Evolutionary conservation across 2,797 vertebrate species (phyloP).

Genomic region (Scyliorhinus canicula): DNA sequence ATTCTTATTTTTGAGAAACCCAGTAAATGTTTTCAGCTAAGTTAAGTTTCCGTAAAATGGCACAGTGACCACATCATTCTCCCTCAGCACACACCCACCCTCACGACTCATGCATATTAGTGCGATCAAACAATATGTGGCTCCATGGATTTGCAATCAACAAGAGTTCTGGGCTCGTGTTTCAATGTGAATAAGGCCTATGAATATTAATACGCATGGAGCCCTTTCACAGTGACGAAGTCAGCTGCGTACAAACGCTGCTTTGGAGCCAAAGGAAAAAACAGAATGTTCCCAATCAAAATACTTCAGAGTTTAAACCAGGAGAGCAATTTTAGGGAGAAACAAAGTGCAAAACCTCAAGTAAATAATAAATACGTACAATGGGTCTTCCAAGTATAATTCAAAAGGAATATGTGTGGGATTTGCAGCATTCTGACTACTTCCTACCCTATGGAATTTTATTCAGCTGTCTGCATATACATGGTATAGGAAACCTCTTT

Average conservation of each 20-base stretch:
- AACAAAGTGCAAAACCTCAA: not conserved
- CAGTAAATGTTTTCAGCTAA: not conserved
- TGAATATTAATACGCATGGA: not conserved
- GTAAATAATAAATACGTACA: not conserved
- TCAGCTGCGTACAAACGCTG: not conserved
- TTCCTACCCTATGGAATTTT: not conserved
- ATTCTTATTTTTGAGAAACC: not conserved
- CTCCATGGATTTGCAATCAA: not conserved
- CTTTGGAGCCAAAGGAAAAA: not conserved
- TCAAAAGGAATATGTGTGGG: not conserved
- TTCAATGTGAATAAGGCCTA: not conserved
- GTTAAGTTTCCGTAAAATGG: not conserved
- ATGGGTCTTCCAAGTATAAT: not conserved
- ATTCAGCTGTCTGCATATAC: not conserved
- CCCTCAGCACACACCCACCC: not conserved
- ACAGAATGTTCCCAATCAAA: constrained; percentile 6
- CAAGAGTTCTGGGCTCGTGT: not conserved
- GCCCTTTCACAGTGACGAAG: not conserved
- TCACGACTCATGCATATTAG: constrained; percentile 3
- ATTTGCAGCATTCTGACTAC: not conserved
- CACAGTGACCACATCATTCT: not conserved
- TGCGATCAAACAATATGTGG: not conserved
- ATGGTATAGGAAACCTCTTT: not conserved
- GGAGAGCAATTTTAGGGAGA: not conserved
- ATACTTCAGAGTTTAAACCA: not conserved